Evolutionary conservation across 2,888 invertebrate genomes (phyloP), one percentile per base, ranked within the genome.

Genomic region (Mystacides longicornis): DNA sequence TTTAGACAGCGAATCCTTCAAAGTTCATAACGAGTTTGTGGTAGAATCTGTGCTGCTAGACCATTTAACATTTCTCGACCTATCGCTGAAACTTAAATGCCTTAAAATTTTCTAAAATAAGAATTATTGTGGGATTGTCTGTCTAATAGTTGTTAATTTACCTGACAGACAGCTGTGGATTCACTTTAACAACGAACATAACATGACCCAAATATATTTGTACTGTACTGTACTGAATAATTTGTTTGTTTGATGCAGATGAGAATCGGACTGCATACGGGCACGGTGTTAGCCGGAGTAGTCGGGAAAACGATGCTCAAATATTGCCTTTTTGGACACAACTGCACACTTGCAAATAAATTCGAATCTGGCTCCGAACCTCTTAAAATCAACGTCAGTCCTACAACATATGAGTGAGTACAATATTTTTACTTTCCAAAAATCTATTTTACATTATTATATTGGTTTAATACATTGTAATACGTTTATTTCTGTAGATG

Each of bases 331-430:
- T 95, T 96, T 66, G 95, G 96, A 0, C 93, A 95, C 71, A 93
- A 95, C 68, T 94, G 94, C 16, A 94, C 94, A 1, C 81, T 95
- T 55, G 95, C 95, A 49, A 96, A 96, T 73, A 95, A 93, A 76
- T 95, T 96, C 67, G 96, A 96, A 71, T 94, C 94, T 0, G 86
- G 91, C 42, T 95, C 95, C 59, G 93, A 92, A 67, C 92, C 94
- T 0, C 78, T 92, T 64, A 85, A 84, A 71, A 90, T 94, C 68
- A 94, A 96, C 74, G 84, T 95, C 68, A 95, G 95, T 67, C 95
- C 95, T 2, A 93, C 93, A 9, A 94, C 95, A 46, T 85, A 89
- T 70, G 81, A 85, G 95, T 95, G 78, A 86, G 89, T 79, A 22
- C 20, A 11, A 11, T 7, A 3, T 7, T 3, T 37, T 37, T 7